Evolutionary conservation across 1,140 invertebrate species (phyloP).

Genomic region (Aphis craccivora): DNA sequence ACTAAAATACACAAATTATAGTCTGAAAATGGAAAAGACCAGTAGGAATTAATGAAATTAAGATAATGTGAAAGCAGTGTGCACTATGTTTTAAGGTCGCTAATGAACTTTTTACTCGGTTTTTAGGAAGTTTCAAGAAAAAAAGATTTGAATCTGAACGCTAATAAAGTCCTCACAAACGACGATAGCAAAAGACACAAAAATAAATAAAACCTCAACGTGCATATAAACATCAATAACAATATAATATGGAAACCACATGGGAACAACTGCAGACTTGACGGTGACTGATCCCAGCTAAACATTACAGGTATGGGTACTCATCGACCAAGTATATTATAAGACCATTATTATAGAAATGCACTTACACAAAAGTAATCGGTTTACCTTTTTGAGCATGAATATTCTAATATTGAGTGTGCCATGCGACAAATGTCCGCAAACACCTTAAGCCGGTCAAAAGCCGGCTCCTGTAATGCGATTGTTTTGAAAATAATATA

Average conservation of each 20-base stretch:
- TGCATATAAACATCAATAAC: slow-evolving; percentile 1
- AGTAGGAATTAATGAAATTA: background rate
- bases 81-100: background rate
- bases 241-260: background rate
- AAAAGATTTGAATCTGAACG: background rate
- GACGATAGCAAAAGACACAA: background rate
- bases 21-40: background rate
- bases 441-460: slow-evolving; percentile 56
- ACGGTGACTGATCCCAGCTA: background rate
- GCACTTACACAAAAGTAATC: slow-evolving; percentile 45
- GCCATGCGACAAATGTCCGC: slow-evolving; percentile 50
- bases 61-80: background rate
- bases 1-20: background rate
- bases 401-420: slow-evolving; percentile 1
- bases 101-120: background rate
- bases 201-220: background rate
- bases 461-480: slow-evolving; percentile 48
- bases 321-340: background rate
- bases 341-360: slow-evolving; percentile 32
- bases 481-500: slow-evolving; percentile 43
- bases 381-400: slow-evolving; percentile 42
- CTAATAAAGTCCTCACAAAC: background rate
- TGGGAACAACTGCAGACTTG: background rate
- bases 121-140: background rate
- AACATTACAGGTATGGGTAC: background rate